A percentile compares a stretch with the other conserved stretches of the same genome.
These are phyloP conservation scores for Hyles euphorbiae DNA, from an alignment of 1,140 invertebrate genomes.

Conservation along the genomic window DNA sequence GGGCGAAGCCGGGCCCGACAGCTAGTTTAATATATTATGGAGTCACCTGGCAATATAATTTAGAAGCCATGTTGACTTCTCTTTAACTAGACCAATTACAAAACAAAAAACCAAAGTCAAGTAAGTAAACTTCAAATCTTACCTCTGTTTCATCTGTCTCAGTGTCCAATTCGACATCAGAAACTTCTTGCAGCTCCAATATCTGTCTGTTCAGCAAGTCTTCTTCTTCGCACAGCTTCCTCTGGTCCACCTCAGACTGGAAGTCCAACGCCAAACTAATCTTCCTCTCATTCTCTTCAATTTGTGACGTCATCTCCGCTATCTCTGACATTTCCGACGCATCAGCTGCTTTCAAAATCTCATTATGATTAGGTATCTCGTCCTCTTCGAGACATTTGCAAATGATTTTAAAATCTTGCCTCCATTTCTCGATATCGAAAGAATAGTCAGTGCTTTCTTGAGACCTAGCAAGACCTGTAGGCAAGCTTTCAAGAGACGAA, in stretches of 20 bases:
- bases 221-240: conserved; percentile 86
- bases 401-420: conserved; percentile 57
- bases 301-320: conserved; percentile 72
- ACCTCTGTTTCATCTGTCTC: conserved; percentile 86
- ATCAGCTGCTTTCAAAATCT: conserved; percentile 58
- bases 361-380: conserved; percentile 56
- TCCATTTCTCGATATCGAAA: conserved; percentile 71
- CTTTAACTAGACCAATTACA: too few species aligned
- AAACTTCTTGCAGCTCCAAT: conserved; percentile 83
- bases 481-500: conserved; percentile 69
- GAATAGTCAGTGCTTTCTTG: conserved; percentile 57
- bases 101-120: too few species aligned
- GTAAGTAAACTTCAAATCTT: conserved; percentile 6
- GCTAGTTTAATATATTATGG: too few species aligned
- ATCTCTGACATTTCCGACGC: conserved; percentile 72
- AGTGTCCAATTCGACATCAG: conserved; percentile 88
- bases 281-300: conserved; percentile 72
- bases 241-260: conserved; percentile 75
- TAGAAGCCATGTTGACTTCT: too few species aligned
- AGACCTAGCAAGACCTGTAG: conserved; percentile 56
- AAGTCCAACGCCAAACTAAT: conserved; percentile 70
- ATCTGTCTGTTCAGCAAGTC: conserved; percentile 88
- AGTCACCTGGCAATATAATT: too few species aligned
- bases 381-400: conserved; percentile 66
- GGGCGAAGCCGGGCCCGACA: too few species aligned